Conservation (phyloP, 2,888 invertebrate species). For the Clepsis dumicolana region DNA sequence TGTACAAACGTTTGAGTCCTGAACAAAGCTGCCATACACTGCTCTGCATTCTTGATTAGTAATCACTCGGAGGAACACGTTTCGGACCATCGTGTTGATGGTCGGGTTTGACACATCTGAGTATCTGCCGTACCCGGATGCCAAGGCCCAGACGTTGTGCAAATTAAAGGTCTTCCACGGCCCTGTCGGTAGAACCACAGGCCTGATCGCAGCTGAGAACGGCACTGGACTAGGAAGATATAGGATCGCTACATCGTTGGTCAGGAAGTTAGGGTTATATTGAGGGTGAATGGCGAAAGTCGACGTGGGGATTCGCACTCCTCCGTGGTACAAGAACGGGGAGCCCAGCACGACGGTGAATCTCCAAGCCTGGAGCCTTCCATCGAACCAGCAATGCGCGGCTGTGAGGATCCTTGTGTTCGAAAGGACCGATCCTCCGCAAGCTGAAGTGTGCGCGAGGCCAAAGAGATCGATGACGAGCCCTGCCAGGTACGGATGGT, state of each 20-base stretch:
- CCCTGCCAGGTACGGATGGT: conserved; percentile 72
- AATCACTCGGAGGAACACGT: conserved; percentile 65
- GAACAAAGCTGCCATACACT: conserved; percentile 59
- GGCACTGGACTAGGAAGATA: conserved; percentile 59
- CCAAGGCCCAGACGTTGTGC: conserved; percentile 57
- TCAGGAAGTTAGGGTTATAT: conserved; percentile 62
- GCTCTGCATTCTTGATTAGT: conserved; percentile 57
- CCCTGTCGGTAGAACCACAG: conserved; percentile 62
- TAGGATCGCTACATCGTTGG: conserved; percentile 73
- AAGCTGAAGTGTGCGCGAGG: conserved; percentile 60
- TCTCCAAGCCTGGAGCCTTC: conserved; percentile 63
- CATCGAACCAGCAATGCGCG: conserved; percentile 76
- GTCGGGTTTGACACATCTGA: conserved; percentile 64
- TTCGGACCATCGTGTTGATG: conserved; percentile 64
- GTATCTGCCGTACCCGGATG: conserved; percentile 72
- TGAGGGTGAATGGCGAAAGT: conserved; percentile 62
- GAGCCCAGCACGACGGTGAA: conserved; percentile 72
- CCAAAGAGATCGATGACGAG: conserved; percentile 67
- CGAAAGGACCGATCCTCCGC: conserved; percentile 70
- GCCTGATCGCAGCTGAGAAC: conserved; percentile 58
- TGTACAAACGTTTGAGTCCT: conserved; percentile 72
- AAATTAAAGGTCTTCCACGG: conserved; percentile 56
- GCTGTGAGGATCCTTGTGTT: conserved; percentile 67
- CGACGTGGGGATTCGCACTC: conserved; percentile 58
- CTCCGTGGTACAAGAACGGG: conserved; percentile 67